phyloP scores from a whole-genome alignment of 2,888 invertebrate species.

The Laothoe populi region DNA sequence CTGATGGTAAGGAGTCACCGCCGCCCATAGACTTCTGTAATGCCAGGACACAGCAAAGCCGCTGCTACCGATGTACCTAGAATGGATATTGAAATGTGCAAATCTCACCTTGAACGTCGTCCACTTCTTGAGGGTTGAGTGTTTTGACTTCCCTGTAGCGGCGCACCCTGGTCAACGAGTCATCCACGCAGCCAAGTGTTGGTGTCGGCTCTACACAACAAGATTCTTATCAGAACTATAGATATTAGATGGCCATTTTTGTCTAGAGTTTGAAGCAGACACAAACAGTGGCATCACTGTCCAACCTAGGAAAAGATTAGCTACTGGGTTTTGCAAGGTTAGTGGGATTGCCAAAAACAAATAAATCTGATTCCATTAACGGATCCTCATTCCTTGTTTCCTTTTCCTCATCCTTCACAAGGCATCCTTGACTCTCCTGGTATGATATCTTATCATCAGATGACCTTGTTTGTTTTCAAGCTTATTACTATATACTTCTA shows the following conservation, averaged over 20 bases:
- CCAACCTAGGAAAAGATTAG: too few species aligned
- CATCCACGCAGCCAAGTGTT: neutral
- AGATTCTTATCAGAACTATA: neutral
- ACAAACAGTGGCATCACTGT: too few species aligned
- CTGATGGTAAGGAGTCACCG: too few species aligned
- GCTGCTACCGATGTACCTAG: too few species aligned
- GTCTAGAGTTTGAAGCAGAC: neutral
- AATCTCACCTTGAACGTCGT: conserved; percentile 30
- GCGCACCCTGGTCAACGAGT: conserved; percentile 18
- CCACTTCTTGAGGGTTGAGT: conserved; percentile 26
- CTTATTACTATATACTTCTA: neutral
- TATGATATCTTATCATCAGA: too few species aligned
- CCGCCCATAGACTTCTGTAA: neutral
- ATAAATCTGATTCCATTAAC: too few species aligned
- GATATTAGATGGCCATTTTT: neutral
- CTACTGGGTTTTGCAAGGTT: too few species aligned
- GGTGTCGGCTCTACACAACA: conserved; percentile 16
- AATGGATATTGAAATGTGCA: neutral
- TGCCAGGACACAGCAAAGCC: too few species aligned
- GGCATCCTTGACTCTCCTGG: too few species aligned
- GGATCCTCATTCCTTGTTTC: too few species aligned
- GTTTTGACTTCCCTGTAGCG: conserved; percentile 22
- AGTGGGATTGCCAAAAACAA: too few species aligned
- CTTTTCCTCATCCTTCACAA: too few species aligned
- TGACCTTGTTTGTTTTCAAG: neutral